A percentile compares a stretch with the other conserved stretches of the same genome.
Evolutionary conservation across 2,797 vertebrate genomes (phyloP).

Genomic region (Hyperoplus lanceolatus): DNA sequence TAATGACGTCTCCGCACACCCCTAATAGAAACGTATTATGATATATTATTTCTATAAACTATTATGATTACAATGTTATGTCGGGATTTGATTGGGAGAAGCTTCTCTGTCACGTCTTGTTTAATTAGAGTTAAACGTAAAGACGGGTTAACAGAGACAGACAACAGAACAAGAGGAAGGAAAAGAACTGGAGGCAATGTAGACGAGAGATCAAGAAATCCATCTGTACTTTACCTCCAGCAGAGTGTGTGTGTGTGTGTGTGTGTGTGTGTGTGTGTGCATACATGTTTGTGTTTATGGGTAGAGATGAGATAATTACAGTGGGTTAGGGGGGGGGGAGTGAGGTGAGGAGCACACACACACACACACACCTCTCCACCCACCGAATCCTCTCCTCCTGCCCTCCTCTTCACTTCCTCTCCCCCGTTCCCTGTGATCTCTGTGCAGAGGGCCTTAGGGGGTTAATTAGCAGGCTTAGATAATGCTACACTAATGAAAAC

Average conservation of each 20-base stretch:
- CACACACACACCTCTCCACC: conserved; percentile 31
- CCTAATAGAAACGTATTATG: too few species aligned
- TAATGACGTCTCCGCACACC: too few species aligned
- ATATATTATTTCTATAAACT: too few species aligned
- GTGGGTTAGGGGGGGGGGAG: neutral
- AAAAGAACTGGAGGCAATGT: neutral
- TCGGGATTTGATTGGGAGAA: too few species aligned
- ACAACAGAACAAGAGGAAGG: conserved; percentile 54
- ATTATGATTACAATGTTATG: too few species aligned
- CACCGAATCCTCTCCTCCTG: conserved; percentile 68
- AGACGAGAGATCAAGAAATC: neutral
- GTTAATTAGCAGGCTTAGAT: conserved; percentile 87
- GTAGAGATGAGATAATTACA: conserved; percentile 25
- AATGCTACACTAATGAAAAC: conserved; percentile 87
- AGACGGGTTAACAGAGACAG: conserved; percentile 51
- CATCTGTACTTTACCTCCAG: neutral
- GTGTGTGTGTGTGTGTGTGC: conserved; percentile 1
- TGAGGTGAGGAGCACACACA: conserved; percentile 39
- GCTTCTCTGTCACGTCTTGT: neutral
- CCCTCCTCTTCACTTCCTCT: conserved; percentile 61
- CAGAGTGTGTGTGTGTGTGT: neutral
- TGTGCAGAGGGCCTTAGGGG: conserved; percentile 82
- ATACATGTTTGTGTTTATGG: neutral
- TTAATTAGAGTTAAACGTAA: neutral
- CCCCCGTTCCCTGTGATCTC: conserved; percentile 79